Evolutionary conservation across 2,113 vertebrate genomes (phyloP), one percentile per base, ranked within the genome.

Genomic region (Ailurus styani): DNA sequence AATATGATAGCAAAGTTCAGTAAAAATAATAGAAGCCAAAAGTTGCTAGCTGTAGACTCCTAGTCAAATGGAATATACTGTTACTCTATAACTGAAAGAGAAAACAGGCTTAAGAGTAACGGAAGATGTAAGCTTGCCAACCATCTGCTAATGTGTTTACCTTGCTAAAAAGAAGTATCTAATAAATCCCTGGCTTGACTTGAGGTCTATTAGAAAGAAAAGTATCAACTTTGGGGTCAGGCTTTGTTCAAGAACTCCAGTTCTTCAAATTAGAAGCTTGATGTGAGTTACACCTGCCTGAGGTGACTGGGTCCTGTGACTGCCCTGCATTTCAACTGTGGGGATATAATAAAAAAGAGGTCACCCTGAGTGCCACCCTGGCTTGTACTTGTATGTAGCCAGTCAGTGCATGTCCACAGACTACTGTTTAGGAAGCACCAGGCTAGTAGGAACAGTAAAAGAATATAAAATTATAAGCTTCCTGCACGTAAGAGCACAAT

Each of bases 371-470:
- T 5, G n/a, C 10, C 7, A 31, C 5, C 17, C 20, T 50, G 18
- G 2, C 3, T 2, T 34, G 14, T 31, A 37, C 0, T 68, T 8
- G 20, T 9, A 8, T 20, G 29, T 1, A 55, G 15, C 21, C 78
- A 14, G 1, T 42, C 21, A 50, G 13, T 45, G 9, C 5, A 64
- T 4, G 45, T 6, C 37, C 60, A 89, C 23, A 18, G 37, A 17
- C 4, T 9, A 20, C 14, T 40, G 2, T 57, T 45, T 57, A n/a
- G 5, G 25, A 15, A 21, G 5, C 6, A 13, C 37, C 40, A 78
- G 64, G 31, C 10, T 50, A 25, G 79, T 52, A 29, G 17, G 64
- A 83, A 15, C 47, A 57, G 25, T 68, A 66, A 60, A 77, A 31
- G 12, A 54, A 54, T 29, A 14, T 75, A 88, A 84, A n/a, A 60